Conservation (phyloP, 2,797 vertebrate species). For the Scolopax rusticola region DNA sequence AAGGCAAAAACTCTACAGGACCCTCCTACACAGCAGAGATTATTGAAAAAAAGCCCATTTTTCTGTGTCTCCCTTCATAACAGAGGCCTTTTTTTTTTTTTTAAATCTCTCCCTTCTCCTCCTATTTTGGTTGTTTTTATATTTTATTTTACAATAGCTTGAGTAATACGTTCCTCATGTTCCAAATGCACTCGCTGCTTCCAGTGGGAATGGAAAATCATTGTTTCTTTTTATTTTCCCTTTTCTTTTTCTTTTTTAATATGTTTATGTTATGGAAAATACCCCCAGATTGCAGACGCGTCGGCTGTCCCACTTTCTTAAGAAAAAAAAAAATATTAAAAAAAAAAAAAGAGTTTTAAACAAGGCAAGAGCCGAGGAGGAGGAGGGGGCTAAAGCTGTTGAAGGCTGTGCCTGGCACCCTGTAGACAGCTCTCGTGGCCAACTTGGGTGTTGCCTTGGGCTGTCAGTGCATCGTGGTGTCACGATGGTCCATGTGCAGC, state of each 20-base stretch:
- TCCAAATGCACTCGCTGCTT: background rate
- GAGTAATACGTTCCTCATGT: constrained; percentile 56
- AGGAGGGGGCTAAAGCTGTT: background rate
- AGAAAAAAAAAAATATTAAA: background rate
- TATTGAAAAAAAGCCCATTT: background rate
- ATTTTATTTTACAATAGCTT: constrained; percentile 53
- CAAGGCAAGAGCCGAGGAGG: background rate
- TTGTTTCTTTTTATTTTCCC: constrained; percentile 35
- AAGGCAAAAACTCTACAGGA: background rate
- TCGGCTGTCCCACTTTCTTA: background rate
- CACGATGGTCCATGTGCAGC: background rate
- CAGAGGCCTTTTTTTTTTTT: background rate
- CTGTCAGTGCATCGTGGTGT: background rate
- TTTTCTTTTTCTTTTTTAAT: background rate
- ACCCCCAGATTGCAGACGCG: background rate
- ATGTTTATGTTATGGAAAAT: constrained; percentile 53
- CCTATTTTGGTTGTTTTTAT: constrained; percentile 56
- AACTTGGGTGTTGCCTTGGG: background rate
- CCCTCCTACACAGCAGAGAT: accelerated
- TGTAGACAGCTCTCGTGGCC: accelerated
- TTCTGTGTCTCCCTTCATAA: background rate
- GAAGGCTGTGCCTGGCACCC: background rate
- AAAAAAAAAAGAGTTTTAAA: background rate
- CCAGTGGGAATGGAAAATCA: constrained; percentile 55
- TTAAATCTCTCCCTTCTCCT: constrained; percentile 6